Base-by-base conservation (phyloP, 2,113 vertebrate species). In the Tenebrosternarchus preto region DNA sequence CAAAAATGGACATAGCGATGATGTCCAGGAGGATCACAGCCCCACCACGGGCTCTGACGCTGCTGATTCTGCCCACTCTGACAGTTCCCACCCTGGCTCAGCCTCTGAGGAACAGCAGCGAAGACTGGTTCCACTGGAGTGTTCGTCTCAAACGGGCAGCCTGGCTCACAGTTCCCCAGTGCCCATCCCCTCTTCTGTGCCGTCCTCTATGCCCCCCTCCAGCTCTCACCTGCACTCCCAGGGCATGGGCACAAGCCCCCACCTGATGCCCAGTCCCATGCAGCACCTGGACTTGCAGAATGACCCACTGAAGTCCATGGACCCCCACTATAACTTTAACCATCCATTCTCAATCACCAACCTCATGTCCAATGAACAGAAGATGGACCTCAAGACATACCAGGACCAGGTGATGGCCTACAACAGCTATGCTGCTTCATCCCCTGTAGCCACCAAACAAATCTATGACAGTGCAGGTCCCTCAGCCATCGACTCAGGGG, bases 301-400 rank as follows among this genome's bases (percentile, higher is more conserved):
- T 0, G 95, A 96, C 11, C 89, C 94, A 19, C 92, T 96, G 76
- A 96, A 96, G 91, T 92, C 93, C 61, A 89, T 96, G 86, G 95
- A 96, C 61, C 94, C 93, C 0, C 94, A 96, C 82, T 97, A 96
- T 90, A 96, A 96, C 90, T 96, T 97, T 90, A 96, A 95, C 87
- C 96, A 97, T 78, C 96, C 96, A 0, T 97, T 97, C 90, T 96
- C 96, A 87, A 97, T 96, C 88, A 96, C 94, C 88, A 97, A 96
- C 84, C 91, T 96, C 86, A 94, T 97, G 95, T 96, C 93, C 84
- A 93, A 94, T 0, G 95, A 96, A 90, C 95, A 96, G 92, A 95
- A 94, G 90, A 93, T 95, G 88, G 94, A 95, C 88, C 90, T 94
- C 57, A 95, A 95, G 89, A 92, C 91, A 82, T 95, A 95, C 78